Percentiles rank a stretch among this genome's conserved stretches.
phyloP scores from a whole-genome alignment of 2,888 invertebrate species.

The Thymelicus acteon region DNA sequence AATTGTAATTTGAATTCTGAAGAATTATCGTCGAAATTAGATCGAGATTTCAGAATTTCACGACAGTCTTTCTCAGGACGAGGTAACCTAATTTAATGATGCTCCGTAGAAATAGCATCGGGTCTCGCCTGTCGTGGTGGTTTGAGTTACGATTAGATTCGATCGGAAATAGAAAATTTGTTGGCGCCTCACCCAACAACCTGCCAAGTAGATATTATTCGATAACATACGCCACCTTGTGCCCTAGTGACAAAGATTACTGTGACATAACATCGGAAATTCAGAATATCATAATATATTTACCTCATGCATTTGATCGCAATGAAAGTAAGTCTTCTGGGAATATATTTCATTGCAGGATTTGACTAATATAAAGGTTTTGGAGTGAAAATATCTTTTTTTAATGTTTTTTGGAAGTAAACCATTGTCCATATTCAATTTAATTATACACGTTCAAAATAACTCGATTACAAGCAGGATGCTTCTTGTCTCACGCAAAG shows the following conservation, averaged over 20 bases:
- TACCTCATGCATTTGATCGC: background rate
- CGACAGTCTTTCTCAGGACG: conserved; percentile 57
- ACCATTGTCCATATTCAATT: too few species aligned
- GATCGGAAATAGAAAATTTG: conserved; percentile 70
- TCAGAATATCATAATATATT: conserved; percentile 2
- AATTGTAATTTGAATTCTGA: conserved; percentile 61
- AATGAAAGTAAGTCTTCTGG: background rate
- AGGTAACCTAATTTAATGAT: conserved; percentile 74
- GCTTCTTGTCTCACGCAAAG: too few species aligned
- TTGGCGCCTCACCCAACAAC: conserved; percentile 64
- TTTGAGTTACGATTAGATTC: conserved; percentile 64
- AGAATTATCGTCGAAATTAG: conserved; percentile 64
- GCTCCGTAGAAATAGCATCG: conserved; percentile 53
- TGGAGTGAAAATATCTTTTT: too few species aligned
- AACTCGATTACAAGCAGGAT: too few species aligned
- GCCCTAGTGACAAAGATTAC: conserved; percentile 11
- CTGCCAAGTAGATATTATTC: conserved; percentile 60
- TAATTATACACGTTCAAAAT: too few species aligned
- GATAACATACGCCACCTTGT: conserved; percentile 50
- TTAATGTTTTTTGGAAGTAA: too few species aligned
- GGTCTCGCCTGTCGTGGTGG: conserved; percentile 48
- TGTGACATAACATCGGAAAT: conserved; percentile 7
- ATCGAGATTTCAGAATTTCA: conserved; percentile 66
- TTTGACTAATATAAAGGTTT: too few species aligned
- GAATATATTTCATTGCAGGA: background rate